These are phyloP conservation scores for Podargus strigoides DNA, from an alignment of 2,797 vertebrate species.

Conservation along the genomic window DNA sequence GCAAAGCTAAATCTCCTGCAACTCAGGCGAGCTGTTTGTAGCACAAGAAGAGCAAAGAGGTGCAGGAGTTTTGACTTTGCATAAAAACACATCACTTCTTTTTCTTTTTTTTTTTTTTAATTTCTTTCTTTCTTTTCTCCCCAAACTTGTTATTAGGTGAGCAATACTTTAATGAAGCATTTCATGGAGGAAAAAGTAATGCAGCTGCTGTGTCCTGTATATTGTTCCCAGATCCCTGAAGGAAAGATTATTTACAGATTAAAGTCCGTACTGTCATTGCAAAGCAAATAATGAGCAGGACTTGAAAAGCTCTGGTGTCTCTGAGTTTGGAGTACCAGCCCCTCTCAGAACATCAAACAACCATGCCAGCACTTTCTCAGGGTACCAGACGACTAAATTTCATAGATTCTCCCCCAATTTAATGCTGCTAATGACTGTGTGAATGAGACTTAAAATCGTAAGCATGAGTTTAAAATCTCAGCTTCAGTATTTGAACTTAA, in stretches of 20 bases:
- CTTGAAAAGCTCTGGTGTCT: conserved; percentile 19
- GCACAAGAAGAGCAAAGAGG: background rate
- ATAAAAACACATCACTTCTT: background rate
- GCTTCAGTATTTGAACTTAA: background rate
- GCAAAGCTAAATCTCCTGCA: background rate
- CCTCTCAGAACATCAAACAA: background rate
- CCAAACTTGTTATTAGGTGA: background rate
- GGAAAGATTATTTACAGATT: background rate
- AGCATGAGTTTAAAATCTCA: background rate
- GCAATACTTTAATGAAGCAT: background rate
- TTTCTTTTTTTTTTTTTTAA: background rate
- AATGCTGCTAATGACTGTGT: background rate
- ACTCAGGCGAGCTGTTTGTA: background rate
- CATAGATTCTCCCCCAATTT: background rate
- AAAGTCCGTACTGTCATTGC: background rate
- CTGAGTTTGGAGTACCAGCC: background rate
- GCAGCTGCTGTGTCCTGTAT: background rate
- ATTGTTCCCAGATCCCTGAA: background rate
- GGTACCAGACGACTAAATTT: background rate
- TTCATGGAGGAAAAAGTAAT: background rate
- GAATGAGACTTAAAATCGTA: background rate
- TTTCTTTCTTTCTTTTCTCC: background rate
- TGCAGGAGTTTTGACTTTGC: background rate
- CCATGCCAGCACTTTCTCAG: background rate
- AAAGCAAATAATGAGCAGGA: conserved; percentile 25